phyloP scores from a whole-genome alignment of 2,797 vertebrate genomes.

The Crypturellus tataupa region DNA sequence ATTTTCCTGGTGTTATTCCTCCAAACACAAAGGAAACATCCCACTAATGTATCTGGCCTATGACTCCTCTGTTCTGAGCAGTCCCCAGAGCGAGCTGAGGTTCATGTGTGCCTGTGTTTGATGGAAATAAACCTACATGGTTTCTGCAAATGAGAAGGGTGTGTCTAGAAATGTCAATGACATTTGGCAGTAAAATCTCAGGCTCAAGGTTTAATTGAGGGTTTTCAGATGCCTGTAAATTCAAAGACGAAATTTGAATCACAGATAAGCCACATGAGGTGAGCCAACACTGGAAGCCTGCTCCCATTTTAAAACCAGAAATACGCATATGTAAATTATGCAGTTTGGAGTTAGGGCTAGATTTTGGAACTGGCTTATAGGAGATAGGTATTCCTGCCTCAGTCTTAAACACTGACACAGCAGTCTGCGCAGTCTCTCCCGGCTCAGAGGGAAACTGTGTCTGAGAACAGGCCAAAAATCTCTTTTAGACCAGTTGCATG shows the following conservation, averaged over 20 bases:
- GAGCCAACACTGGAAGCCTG: not conserved
- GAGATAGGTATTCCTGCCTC: not conserved
- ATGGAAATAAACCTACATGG: constrained; percentile 31
- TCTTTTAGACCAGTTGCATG: not conserved
- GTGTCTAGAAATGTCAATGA: constrained; percentile 59
- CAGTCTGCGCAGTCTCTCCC: not conserved
- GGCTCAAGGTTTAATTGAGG: constrained; percentile 57
- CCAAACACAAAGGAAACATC: not conserved
- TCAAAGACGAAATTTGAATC: constrained; percentile 27
- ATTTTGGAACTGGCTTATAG: not conserved
- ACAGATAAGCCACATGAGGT: not conserved
- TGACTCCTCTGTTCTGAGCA: not conserved
- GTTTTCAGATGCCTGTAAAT: constrained; percentile 31
- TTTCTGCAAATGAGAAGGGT: constrained; percentile 44
- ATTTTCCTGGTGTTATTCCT: not conserved
- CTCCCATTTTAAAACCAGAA: constrained; percentile 2
- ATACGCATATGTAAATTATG: not conserved
- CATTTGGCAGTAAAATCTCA: constrained; percentile 39
- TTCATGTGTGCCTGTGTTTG: not conserved
- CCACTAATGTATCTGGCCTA: not conserved
- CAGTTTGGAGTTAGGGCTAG: not conserved
- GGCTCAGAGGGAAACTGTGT: not conserved
- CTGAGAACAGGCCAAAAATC: not conserved
- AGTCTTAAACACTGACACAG: not conserved
- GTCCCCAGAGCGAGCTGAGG: not conserved